phyloP scores from a whole-genome alignment of 2,797 vertebrate species.

The Pitangus sulphuratus region DNA sequence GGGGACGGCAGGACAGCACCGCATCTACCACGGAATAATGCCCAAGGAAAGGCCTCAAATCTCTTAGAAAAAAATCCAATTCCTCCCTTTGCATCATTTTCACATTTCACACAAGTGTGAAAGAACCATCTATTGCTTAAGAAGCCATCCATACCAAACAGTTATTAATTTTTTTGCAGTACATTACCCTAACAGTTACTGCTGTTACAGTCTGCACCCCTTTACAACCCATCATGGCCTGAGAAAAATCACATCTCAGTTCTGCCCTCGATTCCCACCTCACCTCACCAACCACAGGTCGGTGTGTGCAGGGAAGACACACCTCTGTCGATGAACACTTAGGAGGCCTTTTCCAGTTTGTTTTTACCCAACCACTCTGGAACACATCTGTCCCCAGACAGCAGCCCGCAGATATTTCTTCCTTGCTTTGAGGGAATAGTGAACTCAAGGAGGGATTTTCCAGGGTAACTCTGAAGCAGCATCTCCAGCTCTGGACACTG shows the following conservation, averaged over 20 bases:
- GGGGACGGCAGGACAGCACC: neutral
- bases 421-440: neutral
- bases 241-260: neutral
- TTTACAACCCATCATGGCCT: rapidly evolving
- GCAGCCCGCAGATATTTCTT: neutral
- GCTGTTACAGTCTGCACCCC: neutral
- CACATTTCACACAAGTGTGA: neutral
- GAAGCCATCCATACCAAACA: neutral
- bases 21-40: rapidly evolving
- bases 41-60: neutral
- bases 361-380: neutral
- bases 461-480: neutral
- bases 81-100: neutral
- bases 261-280: neutral
- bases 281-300: rapidly evolving
- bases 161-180: neutral
- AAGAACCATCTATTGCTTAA: neutral
- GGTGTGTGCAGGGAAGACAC: neutral
- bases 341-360: neutral
- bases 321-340: neutral
- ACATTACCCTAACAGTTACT: neutral
- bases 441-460: neutral
- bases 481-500: neutral
- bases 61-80: neutral
- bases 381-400: rapidly evolving